phyloP scores from a whole-genome alignment of 2,797 vertebrate genomes.

The Semaprochilodus insignis region DNA sequence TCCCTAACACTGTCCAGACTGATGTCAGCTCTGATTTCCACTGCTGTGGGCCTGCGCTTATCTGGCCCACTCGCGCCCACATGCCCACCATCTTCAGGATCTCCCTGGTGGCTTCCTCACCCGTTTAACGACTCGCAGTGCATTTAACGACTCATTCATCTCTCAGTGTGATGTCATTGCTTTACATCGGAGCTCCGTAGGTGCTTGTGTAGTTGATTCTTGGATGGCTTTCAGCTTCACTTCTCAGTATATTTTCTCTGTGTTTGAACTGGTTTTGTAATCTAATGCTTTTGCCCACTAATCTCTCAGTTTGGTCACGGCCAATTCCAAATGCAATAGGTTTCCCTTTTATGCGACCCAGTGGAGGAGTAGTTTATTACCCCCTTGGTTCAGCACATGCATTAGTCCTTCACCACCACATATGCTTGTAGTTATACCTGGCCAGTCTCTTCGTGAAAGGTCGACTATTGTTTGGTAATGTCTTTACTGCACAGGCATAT shows the following conservation, averaged over 20 bases:
- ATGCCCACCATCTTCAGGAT: not conserved
- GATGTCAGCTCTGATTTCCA: no score
- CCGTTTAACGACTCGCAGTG: no score
- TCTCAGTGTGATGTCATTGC: slow-evolving; percentile 1
- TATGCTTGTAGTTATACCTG: not conserved
- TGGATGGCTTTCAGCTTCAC: not conserved
- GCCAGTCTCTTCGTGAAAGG: not conserved
- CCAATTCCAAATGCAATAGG: not conserved
- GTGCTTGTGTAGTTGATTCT: not conserved
- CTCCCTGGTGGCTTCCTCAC: not conserved
- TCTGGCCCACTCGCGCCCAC: no score
- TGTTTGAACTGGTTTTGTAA: no score
- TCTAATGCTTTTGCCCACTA: no score
- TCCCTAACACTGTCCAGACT: no score
- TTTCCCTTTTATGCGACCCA: not conserved
- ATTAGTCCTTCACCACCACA: not conserved
- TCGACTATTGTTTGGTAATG: not conserved
- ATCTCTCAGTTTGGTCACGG: not conserved
- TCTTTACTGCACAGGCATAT: not conserved
- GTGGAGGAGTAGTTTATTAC: not conserved
- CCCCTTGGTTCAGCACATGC: not conserved
- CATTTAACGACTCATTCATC: not conserved
- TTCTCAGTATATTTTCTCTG: not conserved
- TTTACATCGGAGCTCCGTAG: not conserved
- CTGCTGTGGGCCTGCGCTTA: no score